Evolutionary conservation across 2,113 vertebrate genomes (phyloP), one percentile per base, ranked within the genome.

Genomic region (Struthio camelus): DNA sequence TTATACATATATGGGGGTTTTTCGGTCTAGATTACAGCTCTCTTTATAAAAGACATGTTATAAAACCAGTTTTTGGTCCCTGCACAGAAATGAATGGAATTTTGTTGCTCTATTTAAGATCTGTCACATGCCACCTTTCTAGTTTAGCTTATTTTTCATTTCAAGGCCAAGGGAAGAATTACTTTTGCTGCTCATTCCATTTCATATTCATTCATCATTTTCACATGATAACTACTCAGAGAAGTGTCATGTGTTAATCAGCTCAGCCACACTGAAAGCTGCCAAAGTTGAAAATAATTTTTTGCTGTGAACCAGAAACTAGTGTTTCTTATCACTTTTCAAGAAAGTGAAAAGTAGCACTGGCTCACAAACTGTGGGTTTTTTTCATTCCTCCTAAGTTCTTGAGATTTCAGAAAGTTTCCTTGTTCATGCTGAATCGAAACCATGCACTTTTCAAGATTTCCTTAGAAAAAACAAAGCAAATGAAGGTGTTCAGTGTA

Each of bases 311-410:
- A 95, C 40, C 76, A 38, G 80, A 87, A 78, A 18, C 80, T 27
- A 48, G 89, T 95, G 97, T 81, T 97, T 97, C 94, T 92, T 96
- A 78, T 93, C 97, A 80, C 23, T 59, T 96, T 90, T 96, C 96
- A 93, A 82, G 67, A 93, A 94, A 97, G 96, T 94, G 93, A 93
- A 91, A 92, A 97, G 96, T 34, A 75, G 91, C 44, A 15, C 62
- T 73, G 91, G 89, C 67, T 95, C 64, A 42, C 46, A 80, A 65
- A 17, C 79, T 14, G 67, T 69, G 69, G 67, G 91, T 14, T 90
- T 91, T 62, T 86, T 76, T 85, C 54, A 32, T 94, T 83, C 54
- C 56, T 91, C 48, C 16, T 5, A 11, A 9, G n/a, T 89, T 70
- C 66, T 23, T 54, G 56, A 86, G 89, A 76, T 46, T 67, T 12